Percentiles rank a stretch among this genome's conserved stretches.
phyloP scores from a whole-genome alignment of 2,888 invertebrate species.

The Agonum fuliginosum region DNA sequence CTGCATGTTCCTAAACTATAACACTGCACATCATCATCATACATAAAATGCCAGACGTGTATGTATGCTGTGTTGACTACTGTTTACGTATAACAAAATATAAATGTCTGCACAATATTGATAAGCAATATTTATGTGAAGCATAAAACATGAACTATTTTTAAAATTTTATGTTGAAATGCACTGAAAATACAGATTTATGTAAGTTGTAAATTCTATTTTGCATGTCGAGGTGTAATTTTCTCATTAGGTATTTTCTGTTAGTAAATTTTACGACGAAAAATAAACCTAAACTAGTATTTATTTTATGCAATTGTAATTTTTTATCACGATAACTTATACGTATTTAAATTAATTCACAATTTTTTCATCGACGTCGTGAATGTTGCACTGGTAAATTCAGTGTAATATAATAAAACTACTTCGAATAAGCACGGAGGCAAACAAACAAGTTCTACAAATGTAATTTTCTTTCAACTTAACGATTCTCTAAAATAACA shows the following conservation, averaged over 20 bases:
- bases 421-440: constrained; percentile 26
- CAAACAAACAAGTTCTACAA: constrained; percentile 47
- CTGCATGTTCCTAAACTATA: constrained; percentile 29
- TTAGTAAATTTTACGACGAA: constrained; percentile 3
- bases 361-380: background rate
- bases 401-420: constrained; percentile 39
- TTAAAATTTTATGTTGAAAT: constrained; percentile 33
- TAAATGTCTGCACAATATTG: constrained; percentile 44
- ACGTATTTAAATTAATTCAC: too few species aligned
- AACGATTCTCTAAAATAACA: constrained; percentile 49
- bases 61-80: background rate
- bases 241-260: constrained; percentile 14
- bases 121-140: constrained; percentile 40
- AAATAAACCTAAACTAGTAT: too few species aligned
- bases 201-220: constrained; percentile 1
- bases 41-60: constrained; percentile 14
- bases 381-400: too few species aligned
- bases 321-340: too few species aligned
- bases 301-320: too few species aligned
- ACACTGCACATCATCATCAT: constrained; percentile 28
- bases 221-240: background rate
- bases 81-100: constrained; percentile 29
- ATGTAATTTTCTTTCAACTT: constrained; percentile 50
- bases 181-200: background rate
- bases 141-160: constrained; percentile 38